A percentile compares a stretch with the other conserved stretches of the same genome.
These are phyloP conservation scores for Heliconius sara DNA, from an alignment of 2,888 invertebrate genomes.

Conservation along the genomic window DNA sequence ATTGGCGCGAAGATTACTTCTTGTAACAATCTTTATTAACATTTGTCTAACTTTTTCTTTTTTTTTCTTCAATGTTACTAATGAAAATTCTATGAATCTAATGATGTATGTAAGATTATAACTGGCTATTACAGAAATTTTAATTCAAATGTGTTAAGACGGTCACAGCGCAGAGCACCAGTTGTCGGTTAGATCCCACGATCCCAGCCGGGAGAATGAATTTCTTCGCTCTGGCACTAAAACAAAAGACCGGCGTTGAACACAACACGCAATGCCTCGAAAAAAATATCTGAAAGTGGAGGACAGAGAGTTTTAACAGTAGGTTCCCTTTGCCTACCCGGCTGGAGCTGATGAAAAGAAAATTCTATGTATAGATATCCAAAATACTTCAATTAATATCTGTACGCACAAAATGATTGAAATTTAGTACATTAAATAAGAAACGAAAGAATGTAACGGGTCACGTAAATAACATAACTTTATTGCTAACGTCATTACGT, in stretches of 20 bases:
- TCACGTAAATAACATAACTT: constrained; percentile 81
- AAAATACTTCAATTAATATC: constrained; percentile 42
- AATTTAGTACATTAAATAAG: constrained; percentile 41
- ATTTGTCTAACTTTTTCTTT: constrained; percentile 38
- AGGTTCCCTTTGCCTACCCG: too few relatives aligned
- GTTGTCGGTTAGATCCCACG: too few relatives aligned
- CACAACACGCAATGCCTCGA: too few relatives aligned
- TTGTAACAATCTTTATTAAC: constrained; percentile 50
- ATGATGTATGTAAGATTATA: neutral
- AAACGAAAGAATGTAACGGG: constrained; percentile 65
- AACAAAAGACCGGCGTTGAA: too few relatives aligned
- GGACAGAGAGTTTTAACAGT: too few relatives aligned
- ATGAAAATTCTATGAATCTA: neutral
- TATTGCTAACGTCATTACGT: constrained; percentile 81
- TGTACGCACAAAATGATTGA: constrained; percentile 35
- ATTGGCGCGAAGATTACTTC: constrained; percentile 53
- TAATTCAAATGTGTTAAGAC: too few relatives aligned
- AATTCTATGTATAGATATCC: neutral
- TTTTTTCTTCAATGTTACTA: constrained; percentile 12
- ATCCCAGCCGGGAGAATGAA: too few relatives aligned
- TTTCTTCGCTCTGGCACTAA: too few relatives aligned
- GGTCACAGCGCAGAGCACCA: too few relatives aligned
- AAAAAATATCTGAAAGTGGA: too few relatives aligned
- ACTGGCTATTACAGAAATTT: too few relatives aligned
- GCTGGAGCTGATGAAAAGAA: too few relatives aligned